phyloP scores from a whole-genome alignment of 2,888 invertebrate species.

The Nycteola revayana region DNA sequence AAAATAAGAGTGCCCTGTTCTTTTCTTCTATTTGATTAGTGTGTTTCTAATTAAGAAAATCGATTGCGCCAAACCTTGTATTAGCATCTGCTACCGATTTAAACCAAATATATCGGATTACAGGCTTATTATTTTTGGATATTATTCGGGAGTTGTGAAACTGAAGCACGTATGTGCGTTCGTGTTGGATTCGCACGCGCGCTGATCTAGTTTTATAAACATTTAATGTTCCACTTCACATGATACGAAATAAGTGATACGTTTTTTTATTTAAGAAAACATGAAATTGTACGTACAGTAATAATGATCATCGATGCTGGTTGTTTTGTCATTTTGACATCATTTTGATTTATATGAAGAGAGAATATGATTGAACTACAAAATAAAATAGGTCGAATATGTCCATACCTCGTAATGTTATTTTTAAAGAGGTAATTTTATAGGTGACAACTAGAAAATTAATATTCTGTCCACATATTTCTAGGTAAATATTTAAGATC shows the following conservation, averaged over 20 bases:
- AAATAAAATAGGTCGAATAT: too few relatives aligned
- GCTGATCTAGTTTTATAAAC: constrained; percentile 38
- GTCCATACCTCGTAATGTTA: too few relatives aligned
- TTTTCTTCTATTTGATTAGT: too few relatives aligned
- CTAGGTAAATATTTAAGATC: constrained; percentile 21
- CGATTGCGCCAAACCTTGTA: constrained; percentile 5
- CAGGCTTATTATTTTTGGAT: constrained; percentile 45
- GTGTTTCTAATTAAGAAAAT: constrained; percentile 10
- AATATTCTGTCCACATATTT: too few relatives aligned
- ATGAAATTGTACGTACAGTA: too few relatives aligned
- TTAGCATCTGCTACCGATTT: constrained; percentile 25
- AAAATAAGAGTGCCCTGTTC: too few relatives aligned
- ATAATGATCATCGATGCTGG: too few relatives aligned
- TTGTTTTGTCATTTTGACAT: too few relatives aligned
- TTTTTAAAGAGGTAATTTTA: too few relatives aligned
- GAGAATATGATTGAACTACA: too few relatives aligned
- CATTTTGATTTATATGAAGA: too few relatives aligned
- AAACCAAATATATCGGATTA: constrained; percentile 37
- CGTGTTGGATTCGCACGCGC: constrained; percentile 35
- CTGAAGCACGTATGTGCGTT: constrained; percentile 29
- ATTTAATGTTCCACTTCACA: constrained; percentile 36
- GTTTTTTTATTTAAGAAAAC: constrained; percentile 3
- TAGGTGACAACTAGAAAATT: too few relatives aligned
- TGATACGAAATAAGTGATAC: constrained; percentile 29
- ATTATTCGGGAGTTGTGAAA: constrained; percentile 48